These are phyloP conservation scores for Dreissena polymorpha DNA, from an alignment of 1,140 invertebrate genomes.

Conservation along the genomic window DNA sequence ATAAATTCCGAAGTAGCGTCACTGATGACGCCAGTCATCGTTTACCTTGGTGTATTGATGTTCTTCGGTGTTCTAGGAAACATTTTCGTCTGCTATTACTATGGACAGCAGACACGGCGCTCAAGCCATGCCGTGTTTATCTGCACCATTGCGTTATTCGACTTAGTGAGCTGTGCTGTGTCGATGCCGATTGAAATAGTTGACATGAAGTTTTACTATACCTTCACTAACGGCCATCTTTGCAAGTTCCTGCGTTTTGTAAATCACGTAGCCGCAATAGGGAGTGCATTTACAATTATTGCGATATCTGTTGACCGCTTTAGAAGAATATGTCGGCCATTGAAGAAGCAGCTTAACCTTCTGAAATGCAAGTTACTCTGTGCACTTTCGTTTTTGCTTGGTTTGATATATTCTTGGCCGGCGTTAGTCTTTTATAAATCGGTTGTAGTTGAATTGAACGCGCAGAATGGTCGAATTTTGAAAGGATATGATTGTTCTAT, in stretches of 20 bases:
- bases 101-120: background rate
- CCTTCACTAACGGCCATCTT: slow-evolving; percentile 40
- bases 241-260: slow-evolving; percentile 56
- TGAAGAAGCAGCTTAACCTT: slow-evolving; percentile 45
- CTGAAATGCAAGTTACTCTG: slow-evolving; percentile 23
- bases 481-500: slow-evolving; percentile 8
- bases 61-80: background rate
- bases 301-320: slow-evolving; percentile 60
- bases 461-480: background rate
- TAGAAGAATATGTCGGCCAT: slow-evolving; percentile 59
- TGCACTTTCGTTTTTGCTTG: background rate
- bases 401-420: slow-evolving; percentile 21
- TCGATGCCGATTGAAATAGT: background rate
- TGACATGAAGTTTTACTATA: slow-evolving; percentile 36
- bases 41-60: background rate
- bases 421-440: slow-evolving; percentile 5
- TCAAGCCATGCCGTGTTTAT: background rate
- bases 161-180: background rate
- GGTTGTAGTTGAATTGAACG: background rate
- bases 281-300: slow-evolving; percentile 55
- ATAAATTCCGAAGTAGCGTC: too few relatives aligned
- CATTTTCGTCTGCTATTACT: background rate
- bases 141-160: background rate
- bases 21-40: background rate
- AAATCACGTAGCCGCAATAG: slow-evolving; percentile 45